Percentiles rank a stretch among this genome's conserved stretches.
These are phyloP conservation scores for Phaethon lepturus DNA, from an alignment of 2,113 vertebrate species.

Conservation along the genomic window DNA sequence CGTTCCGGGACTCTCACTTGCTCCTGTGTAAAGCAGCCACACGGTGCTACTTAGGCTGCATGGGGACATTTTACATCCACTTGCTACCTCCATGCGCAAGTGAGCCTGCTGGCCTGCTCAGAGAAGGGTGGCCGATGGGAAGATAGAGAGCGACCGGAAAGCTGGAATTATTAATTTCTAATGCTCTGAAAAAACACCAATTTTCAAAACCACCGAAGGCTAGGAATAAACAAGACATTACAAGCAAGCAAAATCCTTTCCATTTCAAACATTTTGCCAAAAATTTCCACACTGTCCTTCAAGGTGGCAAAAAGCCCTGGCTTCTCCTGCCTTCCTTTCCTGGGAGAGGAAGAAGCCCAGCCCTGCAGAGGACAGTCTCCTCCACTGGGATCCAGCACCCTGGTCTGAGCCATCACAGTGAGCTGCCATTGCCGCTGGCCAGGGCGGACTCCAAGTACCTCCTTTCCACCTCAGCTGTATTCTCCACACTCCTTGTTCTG, in stretches of 20 bases:
- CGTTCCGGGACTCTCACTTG: neutral
- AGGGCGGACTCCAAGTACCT: neutral
- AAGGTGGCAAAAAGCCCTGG: neutral
- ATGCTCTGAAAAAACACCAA: neutral
- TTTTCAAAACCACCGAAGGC: neutral
- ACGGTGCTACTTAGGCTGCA: neutral
- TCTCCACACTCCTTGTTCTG: neutral
- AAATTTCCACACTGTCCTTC: neutral
- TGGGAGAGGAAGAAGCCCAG: neutral
- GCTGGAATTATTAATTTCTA: neutral
- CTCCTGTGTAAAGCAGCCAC: neutral
- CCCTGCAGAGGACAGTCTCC: neutral
- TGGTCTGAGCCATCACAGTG: neutral
- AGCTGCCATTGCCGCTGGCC: neutral
- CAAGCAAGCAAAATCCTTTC: neutral
- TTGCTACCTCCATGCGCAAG: neutral
- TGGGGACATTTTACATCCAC: neutral
- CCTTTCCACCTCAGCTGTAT: neutral
- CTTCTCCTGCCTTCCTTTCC: neutral
- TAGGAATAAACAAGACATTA: neutral
- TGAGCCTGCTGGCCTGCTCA: neutral
- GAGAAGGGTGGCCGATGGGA: neutral
- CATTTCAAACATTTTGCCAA: neutral
- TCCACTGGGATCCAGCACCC: accelerated
- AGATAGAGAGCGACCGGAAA: neutral